These are phyloP conservation scores for Lordiphosa clarofinis DNA, from an alignment of 1,140 invertebrate species.

Conservation along the genomic window DNA sequence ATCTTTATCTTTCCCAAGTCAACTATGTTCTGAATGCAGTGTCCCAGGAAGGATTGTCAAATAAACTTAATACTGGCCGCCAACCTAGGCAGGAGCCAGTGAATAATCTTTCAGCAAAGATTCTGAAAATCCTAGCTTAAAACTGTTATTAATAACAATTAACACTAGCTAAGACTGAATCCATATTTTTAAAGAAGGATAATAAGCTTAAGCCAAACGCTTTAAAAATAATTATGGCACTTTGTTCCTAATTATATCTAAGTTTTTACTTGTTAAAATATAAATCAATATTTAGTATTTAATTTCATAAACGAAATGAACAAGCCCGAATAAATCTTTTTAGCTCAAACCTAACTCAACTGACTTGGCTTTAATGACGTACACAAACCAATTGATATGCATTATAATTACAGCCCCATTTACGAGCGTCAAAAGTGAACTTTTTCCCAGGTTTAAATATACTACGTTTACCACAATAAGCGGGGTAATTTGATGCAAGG, in stretches of 20 bases:
- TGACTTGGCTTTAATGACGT: no score
- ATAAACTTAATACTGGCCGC: constrained; percentile 9
- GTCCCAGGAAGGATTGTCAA: not conserved
- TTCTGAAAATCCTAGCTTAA: constrained; percentile 56
- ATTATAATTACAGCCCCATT: no score
- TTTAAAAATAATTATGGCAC: not conserved
- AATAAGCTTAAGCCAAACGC: not conserved
- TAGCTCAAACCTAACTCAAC: no score
- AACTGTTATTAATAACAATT: constrained; percentile 1
- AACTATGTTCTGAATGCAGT: constrained; percentile 3
- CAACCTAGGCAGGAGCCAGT: constrained; percentile 37
- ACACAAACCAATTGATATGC: no score
- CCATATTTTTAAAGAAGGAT: not conserved
- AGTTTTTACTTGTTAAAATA: not conserved
- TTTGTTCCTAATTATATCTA: constrained; percentile 2
- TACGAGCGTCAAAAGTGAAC: no score
- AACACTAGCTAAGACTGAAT: constrained; percentile 5
- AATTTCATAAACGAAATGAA: no score
- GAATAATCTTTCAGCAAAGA: constrained; percentile 47
- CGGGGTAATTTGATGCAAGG: no score
- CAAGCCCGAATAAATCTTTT: no score
- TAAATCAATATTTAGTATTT: no score
- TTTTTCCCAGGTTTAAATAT: no score
- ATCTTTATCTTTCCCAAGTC: not conserved
- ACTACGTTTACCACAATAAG: no score